Evolutionary conservation across 2,888 invertebrate species (phyloP).

Genomic region (Sceliomorpha sp.): DNA sequence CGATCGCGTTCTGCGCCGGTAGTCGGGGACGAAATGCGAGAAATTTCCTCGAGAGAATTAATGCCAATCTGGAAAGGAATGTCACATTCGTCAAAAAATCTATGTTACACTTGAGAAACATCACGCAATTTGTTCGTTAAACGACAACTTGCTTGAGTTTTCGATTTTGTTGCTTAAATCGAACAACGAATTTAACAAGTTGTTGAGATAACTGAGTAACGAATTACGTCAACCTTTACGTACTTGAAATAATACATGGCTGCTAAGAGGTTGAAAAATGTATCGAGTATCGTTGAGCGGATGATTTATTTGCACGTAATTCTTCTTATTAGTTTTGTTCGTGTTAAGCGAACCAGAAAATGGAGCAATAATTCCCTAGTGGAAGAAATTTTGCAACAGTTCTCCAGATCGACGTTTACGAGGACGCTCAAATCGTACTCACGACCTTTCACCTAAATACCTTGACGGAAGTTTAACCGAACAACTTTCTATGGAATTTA

Average conservation of each 20-base stretch:
- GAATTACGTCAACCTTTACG: too few species aligned
- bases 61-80: constrained; percentile 8
- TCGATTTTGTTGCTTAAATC: constrained; percentile 11
- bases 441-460: constrained; percentile 40
- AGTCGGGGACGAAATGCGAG: constrained; percentile 5
- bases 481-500: constrained; percentile 29
- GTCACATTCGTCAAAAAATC: neutral
- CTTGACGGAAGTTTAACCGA: constrained; percentile 23
- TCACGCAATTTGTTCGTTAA: neutral
- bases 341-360: constrained; percentile 33
- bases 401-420: constrained; percentile 9
- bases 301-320: constrained; percentile 35
- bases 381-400: constrained; percentile 30
- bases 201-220: too few species aligned
- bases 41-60: constrained; percentile 4
- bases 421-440: constrained; percentile 19
- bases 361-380: constrained; percentile 18
- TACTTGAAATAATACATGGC: too few species aligned
- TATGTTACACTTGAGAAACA: neutral
- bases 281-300: constrained; percentile 3
- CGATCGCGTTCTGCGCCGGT: constrained; percentile 3
- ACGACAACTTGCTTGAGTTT: neutral
- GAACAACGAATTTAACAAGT: too few species aligned
- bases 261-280: constrained; percentile 9
- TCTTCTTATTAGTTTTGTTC: constrained; percentile 41